A percentile compares a stretch with the other conserved stretches of the same genome.
These are phyloP conservation scores for Hyperoplus immaculatus DNA, from an alignment of 2,797 vertebrate species.

Conservation along the genomic window DNA sequence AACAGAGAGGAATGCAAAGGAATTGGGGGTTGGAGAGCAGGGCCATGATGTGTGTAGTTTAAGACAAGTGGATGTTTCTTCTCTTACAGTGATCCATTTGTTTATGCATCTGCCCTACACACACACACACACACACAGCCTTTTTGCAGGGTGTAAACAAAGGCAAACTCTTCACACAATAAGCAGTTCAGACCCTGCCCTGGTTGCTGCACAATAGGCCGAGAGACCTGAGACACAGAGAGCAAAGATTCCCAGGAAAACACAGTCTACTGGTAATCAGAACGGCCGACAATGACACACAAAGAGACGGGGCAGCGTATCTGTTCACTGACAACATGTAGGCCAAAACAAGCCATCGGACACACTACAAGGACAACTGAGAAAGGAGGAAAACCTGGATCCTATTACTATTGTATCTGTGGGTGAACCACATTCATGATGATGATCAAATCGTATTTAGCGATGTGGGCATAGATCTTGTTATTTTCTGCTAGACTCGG, in stretches of 20 bases:
- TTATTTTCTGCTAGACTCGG: neutral
- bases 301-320: slow-evolving; percentile 50
- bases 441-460: slow-evolving; percentile 11
- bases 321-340: slow-evolving; percentile 62
- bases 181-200: slow-evolving; percentile 67
- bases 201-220: slow-evolving; percentile 66
- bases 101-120: slow-evolving; percentile 44
- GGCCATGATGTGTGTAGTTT: slow-evolving; percentile 43
- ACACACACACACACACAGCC: slow-evolving; percentile 46
- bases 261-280: slow-evolving; percentile 51
- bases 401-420: slow-evolving; percentile 46
- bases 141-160: slow-evolving; percentile 69
- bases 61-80: slow-evolving; percentile 75
- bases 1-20: slow-evolving; percentile 35
- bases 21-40: slow-evolving; percentile 32
- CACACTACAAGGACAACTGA: slow-evolving; percentile 37
- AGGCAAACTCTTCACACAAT: slow-evolving; percentile 66
- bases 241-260: slow-evolving; percentile 65
- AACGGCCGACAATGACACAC: slow-evolving; percentile 56
- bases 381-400: slow-evolving; percentile 51
- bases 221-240: slow-evolving; percentile 71
- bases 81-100: slow-evolving; percentile 72
- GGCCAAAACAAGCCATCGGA: slow-evolving; percentile 46
- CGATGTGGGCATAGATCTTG: neutral
- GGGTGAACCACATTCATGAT: slow-evolving; percentile 50